Base-by-base conservation (phyloP, 92 coral and sea anemone genomes). In the Diadumene lineata region DNA sequence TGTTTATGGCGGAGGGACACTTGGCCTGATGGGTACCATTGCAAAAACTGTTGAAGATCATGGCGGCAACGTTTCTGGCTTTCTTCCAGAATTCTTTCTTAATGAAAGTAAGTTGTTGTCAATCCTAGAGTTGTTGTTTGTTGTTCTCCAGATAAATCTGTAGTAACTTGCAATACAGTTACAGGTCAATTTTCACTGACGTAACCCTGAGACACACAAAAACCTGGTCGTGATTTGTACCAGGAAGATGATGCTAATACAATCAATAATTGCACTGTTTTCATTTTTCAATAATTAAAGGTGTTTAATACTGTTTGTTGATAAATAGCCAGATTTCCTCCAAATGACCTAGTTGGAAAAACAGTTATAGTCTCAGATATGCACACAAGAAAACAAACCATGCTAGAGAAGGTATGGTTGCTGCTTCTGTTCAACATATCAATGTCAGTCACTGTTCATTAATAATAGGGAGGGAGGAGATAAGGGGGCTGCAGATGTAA, bases 61-160 rank as follows among this genome's bases (percentile, higher is more conserved):
- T 68, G 98, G 98, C 18, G 96, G 97, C 30, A 69, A 81, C 19
- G 97, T 93, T 9, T 83, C 96, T 38, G 98, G 98, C 17, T 87
- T 90, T 81, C 74, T 90, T 28, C 96, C 97, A 7, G 87, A 93
- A 73, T 87, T 93, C 65, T 90, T 93, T 60, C 7, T 68, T 11
- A 29, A 62, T 18, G 25, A 34, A 75, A n/a, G 90, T 71, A 55
- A 34, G 79, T 53, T 15, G n/a, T n/a, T n/a, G n/a, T n/a, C n/a
- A n/a, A n/a, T n/a, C n/a, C n/a, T n/a, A n/a, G n/a, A n/a, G n/a
- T n/a, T n/a, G n/a, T n/a, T n/a, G n/a, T n/a, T n/a, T n/a, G n/a
- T n/a, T n/a, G n/a, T n/a, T n/a, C n/a, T n/a, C n/a, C n/a, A n/a
- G n/a, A n/a, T n/a, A n/a, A n/a, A n/a, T n/a, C n/a, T n/a, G n/a